phyloP scores from a whole-genome alignment of 2,113 vertebrate genomes.

The Indicator maculatus region DNA sequence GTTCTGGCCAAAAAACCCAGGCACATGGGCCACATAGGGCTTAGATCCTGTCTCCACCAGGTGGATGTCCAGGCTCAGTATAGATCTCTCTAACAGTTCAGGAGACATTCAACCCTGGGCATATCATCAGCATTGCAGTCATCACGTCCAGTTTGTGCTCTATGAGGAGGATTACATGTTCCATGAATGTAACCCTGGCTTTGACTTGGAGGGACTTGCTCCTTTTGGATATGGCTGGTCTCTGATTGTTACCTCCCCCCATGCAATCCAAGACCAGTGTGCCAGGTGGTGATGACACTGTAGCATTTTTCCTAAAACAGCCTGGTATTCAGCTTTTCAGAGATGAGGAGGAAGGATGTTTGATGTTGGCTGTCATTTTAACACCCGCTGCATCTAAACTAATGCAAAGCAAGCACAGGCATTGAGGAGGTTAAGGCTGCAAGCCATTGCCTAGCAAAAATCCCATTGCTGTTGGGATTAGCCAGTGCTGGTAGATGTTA shows the following conservation, averaged over 20 bases:
- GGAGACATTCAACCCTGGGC: neutral
- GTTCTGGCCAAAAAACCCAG: neutral
- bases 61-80: neutral
- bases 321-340: neutral
- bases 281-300: neutral
- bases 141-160: neutral
- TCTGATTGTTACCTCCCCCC: neutral
- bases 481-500: neutral
- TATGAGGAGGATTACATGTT: neutral
- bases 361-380: neutral
- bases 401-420: neutral
- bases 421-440: neutral
- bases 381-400: neutral
- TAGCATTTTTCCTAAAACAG: neutral
- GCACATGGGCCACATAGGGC: neutral
- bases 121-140: neutral
- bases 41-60: neutral
- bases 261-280: neutral
- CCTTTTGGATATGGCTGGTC: neutral
- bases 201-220: neutral
- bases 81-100: neutral
- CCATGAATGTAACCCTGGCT: neutral
- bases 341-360: neutral
- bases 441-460: neutral
- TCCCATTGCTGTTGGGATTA: neutral